Conservation (phyloP, 1,140 invertebrate genomes). For the Neodiprion virginianus region DNA sequence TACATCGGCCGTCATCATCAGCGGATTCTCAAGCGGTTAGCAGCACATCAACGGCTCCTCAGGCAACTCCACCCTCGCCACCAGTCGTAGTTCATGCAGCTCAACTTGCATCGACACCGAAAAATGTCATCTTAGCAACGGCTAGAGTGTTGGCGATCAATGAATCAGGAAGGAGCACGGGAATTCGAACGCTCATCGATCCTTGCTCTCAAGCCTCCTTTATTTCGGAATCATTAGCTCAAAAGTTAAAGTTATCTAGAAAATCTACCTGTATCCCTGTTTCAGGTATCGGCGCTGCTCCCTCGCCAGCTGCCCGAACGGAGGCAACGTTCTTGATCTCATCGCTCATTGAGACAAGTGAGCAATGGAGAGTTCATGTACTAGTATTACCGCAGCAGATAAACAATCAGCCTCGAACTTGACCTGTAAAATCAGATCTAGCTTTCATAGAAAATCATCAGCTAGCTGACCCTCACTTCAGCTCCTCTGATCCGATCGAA, state of each 20-base stretch:
- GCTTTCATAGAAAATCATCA: not conserved
- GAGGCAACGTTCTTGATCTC: not conserved
- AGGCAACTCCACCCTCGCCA: no score
- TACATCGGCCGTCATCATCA: no score
- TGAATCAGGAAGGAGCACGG: not conserved
- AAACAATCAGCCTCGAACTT: not conserved
- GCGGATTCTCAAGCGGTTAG: no score
- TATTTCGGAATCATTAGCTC: constrained; percentile 30
- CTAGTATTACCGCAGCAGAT: constrained; percentile 18
- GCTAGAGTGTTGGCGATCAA: not conserved
- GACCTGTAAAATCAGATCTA: not conserved
- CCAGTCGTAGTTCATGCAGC: no score
- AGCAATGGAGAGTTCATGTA: constrained; percentile 2
- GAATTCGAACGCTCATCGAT: not conserved
- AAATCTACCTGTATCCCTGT: not conserved
- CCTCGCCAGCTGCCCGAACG: not conserved
- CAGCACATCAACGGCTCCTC: no score
- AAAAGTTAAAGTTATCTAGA: constrained; percentile 24
- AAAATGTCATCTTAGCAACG: not conserved
- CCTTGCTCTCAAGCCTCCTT: constrained; percentile 15
- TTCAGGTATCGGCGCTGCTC: constrained; percentile 9
- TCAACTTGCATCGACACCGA: no score
- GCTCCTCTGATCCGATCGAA: constrained; percentile 12
- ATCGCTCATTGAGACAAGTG: not conserved
- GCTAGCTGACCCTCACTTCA: constrained; percentile 27